Conservation (phyloP, 92 coral and sea anemone species). For the Epizoanthus rinbou region DNA sequence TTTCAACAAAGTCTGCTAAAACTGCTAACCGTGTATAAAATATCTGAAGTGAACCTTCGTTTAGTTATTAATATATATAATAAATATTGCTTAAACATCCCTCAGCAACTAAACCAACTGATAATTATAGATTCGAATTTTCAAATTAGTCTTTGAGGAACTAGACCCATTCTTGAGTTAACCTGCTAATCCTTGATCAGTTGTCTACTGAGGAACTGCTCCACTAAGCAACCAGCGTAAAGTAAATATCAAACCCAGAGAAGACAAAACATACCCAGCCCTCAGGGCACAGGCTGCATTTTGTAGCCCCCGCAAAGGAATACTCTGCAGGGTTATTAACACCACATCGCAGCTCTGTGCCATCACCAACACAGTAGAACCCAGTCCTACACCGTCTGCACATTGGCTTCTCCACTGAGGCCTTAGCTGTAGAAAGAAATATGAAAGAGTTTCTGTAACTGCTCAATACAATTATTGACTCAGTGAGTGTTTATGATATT, state of each 20-base stretch:
- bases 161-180: too few species aligned
- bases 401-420: constrained; percentile 78
- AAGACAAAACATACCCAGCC: constrained; percentile 83
- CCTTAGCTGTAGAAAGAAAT: constrained; percentile 55
- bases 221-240: background rate
- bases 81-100: too few species aligned
- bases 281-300: constrained; percentile 81
- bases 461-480: too few species aligned
- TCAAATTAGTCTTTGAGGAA: too few species aligned
- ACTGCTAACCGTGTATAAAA: background rate
- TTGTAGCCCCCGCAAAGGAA: constrained; percentile 80
- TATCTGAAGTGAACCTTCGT: background rate
- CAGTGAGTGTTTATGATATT: background rate
- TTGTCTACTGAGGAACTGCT: too few species aligned
- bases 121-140: too few species aligned
- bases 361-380: constrained; percentile 87
- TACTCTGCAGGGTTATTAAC: constrained; percentile 72
- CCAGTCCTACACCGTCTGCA: constrained; percentile 90
- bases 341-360: constrained; percentile 89
- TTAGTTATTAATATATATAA: too few species aligned
- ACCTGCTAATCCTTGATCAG: too few species aligned
- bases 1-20: background rate
- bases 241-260: background rate
- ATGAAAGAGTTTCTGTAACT: background rate
- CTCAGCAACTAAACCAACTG: too few species aligned